Percentiles rank a stretch among this genome's conserved stretches.
Conservation (phyloP, 2,113 vertebrate species). For the Nymphicus hollandicus region DNA sequence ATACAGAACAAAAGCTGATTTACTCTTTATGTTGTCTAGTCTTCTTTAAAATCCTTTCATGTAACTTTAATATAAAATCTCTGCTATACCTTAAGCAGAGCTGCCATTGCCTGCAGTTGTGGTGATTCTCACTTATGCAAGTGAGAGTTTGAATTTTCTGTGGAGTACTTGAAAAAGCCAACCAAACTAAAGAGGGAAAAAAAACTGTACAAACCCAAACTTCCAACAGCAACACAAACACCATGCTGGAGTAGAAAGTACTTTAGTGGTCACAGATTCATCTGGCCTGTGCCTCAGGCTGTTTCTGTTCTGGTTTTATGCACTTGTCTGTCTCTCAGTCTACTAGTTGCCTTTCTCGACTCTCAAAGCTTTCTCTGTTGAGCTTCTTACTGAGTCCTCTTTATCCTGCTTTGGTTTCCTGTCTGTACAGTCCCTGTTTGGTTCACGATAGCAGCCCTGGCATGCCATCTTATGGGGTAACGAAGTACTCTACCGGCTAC, state of each 20-base stretch:
- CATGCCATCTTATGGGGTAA: neutral
- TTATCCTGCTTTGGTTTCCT: neutral
- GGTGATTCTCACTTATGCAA: neutral
- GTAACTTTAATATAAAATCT: neutral
- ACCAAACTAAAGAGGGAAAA: neutral
- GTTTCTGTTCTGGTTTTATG: conserved; percentile 26
- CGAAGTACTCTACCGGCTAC: rapidly evolving
- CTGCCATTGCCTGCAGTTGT: neutral
- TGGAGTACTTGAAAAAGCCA: neutral
- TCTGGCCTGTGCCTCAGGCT: neutral
- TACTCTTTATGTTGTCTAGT: neutral
- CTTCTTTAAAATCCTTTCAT: neutral
- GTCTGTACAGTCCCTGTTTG: neutral
- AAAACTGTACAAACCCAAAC: neutral
- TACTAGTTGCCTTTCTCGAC: neutral
- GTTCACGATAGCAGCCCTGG: rapidly evolving
- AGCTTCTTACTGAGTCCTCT: neutral
- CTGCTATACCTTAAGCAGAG: neutral
- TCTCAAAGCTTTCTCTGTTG: conserved; percentile 38
- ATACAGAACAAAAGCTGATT: neutral
- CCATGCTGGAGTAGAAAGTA: neutral
- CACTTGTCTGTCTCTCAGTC: neutral
- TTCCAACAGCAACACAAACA: neutral
- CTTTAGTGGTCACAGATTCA: neutral
- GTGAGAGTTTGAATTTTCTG: neutral